phyloP scores from a whole-genome alignment of 2,113 vertebrate species.

The Tupaia chinensis region DNA sequence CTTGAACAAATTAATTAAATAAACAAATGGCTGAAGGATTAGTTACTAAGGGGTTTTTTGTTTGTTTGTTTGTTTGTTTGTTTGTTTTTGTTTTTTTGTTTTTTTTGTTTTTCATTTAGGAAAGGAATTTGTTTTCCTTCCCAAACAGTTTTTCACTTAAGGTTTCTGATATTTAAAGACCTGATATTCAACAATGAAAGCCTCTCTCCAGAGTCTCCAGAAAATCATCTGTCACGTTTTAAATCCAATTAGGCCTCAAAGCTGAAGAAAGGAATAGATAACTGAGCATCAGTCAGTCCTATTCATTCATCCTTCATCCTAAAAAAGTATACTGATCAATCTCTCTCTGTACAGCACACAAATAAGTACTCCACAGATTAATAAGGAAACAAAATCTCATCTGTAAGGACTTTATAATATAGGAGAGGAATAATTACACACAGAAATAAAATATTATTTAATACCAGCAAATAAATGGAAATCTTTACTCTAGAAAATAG shows the following conservation, averaged over 20 bases:
- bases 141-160: not conserved
- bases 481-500: not conserved
- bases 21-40: not conserved
- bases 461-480: conserved; percentile 4
- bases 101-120: not conserved
- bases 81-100: too few species aligned
- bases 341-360: not conserved
- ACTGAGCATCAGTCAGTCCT: not conserved
- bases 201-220: not conserved
- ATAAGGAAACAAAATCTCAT: not conserved
- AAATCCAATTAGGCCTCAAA: not conserved
- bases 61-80: too few species aligned
- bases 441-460: not conserved
- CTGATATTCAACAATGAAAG: too few species aligned
- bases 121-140: not conserved
- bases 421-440: not conserved
- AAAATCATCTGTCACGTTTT: not conserved
- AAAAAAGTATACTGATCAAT: not conserved
- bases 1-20: not conserved
- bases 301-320: not conserved
- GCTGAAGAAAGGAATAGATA: not conserved
- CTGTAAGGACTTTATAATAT: not conserved
- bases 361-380: not conserved
- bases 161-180: not conserved
- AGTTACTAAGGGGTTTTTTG: too few species aligned